These are phyloP conservation scores for Molorchus minor DNA, from an alignment of 2,888 invertebrate genomes.

Conservation along the genomic window DNA sequence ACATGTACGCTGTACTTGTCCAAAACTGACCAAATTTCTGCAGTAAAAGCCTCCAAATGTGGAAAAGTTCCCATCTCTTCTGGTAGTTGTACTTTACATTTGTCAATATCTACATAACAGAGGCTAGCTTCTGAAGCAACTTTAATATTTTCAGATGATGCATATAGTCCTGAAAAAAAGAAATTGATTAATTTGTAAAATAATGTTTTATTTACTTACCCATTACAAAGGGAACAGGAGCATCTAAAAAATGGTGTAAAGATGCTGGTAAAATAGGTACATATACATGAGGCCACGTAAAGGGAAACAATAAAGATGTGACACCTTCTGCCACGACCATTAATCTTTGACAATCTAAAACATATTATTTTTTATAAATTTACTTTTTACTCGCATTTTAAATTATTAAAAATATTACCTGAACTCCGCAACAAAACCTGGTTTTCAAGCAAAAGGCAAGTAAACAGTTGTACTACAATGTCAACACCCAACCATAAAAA, in stretches of 20 bases:
- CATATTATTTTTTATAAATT: no score
- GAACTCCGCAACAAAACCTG: constrained; percentile 94
- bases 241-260: constrained; percentile 95
- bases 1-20: constrained; percentile 72
- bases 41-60: constrained; percentile 84
- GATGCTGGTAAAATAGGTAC: constrained; percentile 97
- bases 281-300: constrained; percentile 98
- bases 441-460: constrained; percentile 94
- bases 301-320: constrained; percentile 89
- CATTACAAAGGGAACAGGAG: constrained; percentile 99
- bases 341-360: constrained; percentile 88
- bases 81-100: constrained; percentile 89
- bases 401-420: constrained; percentile 71
- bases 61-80: constrained; percentile 96
- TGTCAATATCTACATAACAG: constrained; percentile 96
- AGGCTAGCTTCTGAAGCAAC: constrained; percentile 85
- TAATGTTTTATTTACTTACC: constrained; percentile 65
- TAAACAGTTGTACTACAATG: constrained; percentile 90
- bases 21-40: constrained; percentile 80
- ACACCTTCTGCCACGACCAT: constrained; percentile 98
- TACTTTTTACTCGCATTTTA: neutral
- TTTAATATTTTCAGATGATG: constrained; percentile 70
- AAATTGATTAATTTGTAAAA: neutral
- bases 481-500: constrained; percentile 92
- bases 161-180: constrained; percentile 67